Evolutionary conservation across 2,797 vertebrate species (phyloP).

Genomic region (Hydrolagus colliei): DNA sequence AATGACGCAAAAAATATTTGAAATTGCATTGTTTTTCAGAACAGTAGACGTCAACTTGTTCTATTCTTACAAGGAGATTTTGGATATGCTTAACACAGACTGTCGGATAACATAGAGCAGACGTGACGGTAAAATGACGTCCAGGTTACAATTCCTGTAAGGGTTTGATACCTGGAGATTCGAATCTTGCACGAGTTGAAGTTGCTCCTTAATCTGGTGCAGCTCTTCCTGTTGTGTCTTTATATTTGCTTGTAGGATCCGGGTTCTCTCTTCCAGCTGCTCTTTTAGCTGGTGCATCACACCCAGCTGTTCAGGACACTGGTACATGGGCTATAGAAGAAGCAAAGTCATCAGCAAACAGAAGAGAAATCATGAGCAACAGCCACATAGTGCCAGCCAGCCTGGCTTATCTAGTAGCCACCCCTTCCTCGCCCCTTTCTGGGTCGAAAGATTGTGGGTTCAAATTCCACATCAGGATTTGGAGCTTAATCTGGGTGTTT

Average conservation of each 20-base stretch:
- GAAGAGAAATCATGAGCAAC: conserved; percentile 34
- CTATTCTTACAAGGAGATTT: too few species aligned
- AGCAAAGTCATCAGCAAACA: conserved; percentile 29
- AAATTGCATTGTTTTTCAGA: neutral
- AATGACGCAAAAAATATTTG: too few species aligned
- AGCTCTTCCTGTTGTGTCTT: conserved; percentile 73
- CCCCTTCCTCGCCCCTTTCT: neutral
- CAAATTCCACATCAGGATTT: neutral
- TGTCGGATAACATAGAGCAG: too few species aligned
- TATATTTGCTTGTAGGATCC: conserved; percentile 74
- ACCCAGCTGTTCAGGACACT: conserved; percentile 64
- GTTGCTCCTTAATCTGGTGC: conserved; percentile 76
- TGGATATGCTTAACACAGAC: too few species aligned
- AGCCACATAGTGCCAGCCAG: neutral
- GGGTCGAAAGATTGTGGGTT: neutral
- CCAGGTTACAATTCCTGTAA: too few species aligned
- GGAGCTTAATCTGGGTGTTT: neutral
- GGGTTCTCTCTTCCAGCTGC: conserved; percentile 74
- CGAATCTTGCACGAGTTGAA: conserved; percentile 70
- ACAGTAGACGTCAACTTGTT: too few species aligned
- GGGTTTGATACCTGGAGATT: conserved; percentile 59
- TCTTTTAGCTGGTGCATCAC: conserved; percentile 77
- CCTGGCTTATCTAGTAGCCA: neutral
- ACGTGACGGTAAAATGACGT: too few species aligned
- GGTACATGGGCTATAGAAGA: conserved; percentile 53